These are phyloP conservation scores for Drosophila ezoana DNA, from an alignment of 2,888 invertebrate species.

Conservation along the genomic window DNA sequence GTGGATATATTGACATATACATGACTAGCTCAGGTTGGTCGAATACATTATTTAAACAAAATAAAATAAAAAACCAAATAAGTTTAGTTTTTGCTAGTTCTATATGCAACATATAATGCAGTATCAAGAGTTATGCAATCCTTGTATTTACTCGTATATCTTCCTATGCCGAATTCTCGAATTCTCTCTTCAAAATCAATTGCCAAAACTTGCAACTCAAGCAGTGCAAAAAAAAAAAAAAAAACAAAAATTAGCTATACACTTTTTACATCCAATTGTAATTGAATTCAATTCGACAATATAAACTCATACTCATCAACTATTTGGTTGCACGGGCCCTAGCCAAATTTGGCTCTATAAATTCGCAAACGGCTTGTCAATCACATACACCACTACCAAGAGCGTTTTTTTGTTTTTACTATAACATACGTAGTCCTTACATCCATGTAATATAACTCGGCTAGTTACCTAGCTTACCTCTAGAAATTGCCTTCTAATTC, in stretches of 20 bases:
- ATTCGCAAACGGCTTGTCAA: conserved; percentile 41
- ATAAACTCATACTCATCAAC: conserved; percentile 36
- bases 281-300: conserved; percentile 15
- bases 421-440: conserved; percentile 24
- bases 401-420: conserved; percentile 12
- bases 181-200: conserved; percentile 53
- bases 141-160: conserved; percentile 44
- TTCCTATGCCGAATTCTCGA: conserved; percentile 61
- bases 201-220: conserved; percentile 57
- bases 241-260: conserved; percentile 18
- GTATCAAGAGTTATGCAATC: conserved; percentile 45
- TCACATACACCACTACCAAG: conserved; percentile 11
- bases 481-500: conserved; percentile 34
- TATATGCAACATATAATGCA: conserved; percentile 48
- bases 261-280: conserved; percentile 21
- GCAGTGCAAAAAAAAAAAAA: conserved; percentile 29
- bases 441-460: conserved; percentile 36
- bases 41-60: conserved; percentile 31
- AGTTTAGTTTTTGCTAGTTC: conserved; percentile 57
- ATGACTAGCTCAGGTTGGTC: conserved; percentile 93
- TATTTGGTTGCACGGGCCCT: conserved; percentile 51
- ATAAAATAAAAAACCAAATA: conserved; percentile 24
- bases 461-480: conserved; percentile 36
- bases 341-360: conserved; percentile 32
- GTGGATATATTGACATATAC: conserved; percentile 93